Base-by-base conservation (phyloP, 2,113 vertebrate species). In the Plectropomus leopardus region DNA sequence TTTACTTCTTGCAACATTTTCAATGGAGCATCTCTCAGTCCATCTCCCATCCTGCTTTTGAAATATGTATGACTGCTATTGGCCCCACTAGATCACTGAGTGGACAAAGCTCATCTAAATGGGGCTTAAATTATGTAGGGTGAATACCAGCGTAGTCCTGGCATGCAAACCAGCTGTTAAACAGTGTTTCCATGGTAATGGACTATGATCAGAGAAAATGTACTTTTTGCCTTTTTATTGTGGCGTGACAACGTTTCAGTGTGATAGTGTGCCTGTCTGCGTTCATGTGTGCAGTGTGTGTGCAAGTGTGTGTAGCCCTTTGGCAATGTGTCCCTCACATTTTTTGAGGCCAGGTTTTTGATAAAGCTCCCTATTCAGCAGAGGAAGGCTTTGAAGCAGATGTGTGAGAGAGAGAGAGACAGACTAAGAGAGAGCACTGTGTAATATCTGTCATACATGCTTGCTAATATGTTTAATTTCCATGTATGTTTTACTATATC, bases 21-120 rank as follows among this genome's bases (percentile, higher is more conserved):
- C 7, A 55, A 4, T 58, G 54, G 45, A 36, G 0, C 40, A 65
- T 47, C 59, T 50, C 44, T 59, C 63, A 32, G 72, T 70, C 75
- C 30, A 59, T 66, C 69, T n/a, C 48, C 44, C 40, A 15, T n/a
- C 17, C 58, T 42, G 48, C 68, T 45, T 88, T 59, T 92, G 36
- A 93, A 92, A 92, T 91, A 89, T 92, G 80, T 42, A 89, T 88
- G 74, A 50, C 55, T 44, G 79, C 83, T 76, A 64, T 74, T 77
- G 75, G 66, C 87, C 70, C 69, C 69, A 45, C 58, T 45, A 51
- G 88, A 88, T 92, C 90, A 86, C 44, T 72, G 72, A 72, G 73
- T 88, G 82, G 86, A 91, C 83, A 88, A 79, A 89, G 69, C 88
- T 78, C 71, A 91, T 88, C 84, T 89, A 83, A 91, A 89, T 58